phyloP scores from a whole-genome alignment of 2,113 vertebrate genomes.

The Pangasianodon hypophthalmus region DNA sequence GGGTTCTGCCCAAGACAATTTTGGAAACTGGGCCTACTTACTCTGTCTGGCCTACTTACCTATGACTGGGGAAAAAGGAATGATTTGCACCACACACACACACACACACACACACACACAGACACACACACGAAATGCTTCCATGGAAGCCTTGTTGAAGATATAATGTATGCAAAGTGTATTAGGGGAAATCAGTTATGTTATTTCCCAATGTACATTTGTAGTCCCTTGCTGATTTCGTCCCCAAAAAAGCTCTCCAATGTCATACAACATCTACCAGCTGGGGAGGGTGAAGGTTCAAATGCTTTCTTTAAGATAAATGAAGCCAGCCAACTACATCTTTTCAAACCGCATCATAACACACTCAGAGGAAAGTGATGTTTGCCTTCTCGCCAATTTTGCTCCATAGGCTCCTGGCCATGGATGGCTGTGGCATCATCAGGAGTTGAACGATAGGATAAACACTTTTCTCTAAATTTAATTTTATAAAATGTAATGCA shows the following conservation, averaged over 20 bases:
- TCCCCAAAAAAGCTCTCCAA: neutral
- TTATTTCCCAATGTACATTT: neutral
- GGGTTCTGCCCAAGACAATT: neutral
- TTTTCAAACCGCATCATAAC: neutral
- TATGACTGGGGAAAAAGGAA: slow-evolving; percentile 12
- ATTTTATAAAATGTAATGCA: neutral
- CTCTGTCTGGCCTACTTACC: slow-evolving; percentile 36
- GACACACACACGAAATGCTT: slow-evolving; percentile 1
- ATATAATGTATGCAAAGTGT: neutral
- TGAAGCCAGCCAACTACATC: neutral
- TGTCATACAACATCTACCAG: neutral
- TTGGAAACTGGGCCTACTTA: slow-evolving; percentile 27
- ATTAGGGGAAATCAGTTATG: neutral
- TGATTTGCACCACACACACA: neutral
- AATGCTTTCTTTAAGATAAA: neutral
- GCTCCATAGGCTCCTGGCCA: neutral
- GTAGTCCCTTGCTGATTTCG: neutral
- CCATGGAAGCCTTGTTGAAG: neutral
- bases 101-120: slow-evolving; percentile 23
- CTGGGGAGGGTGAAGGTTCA: neutral
- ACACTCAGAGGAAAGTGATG: neutral
- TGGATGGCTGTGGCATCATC: neutral
- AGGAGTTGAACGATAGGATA: neutral
- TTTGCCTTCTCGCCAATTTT: neutral
- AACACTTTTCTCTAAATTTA: neutral